A percentile compares a stretch with the other conserved stretches of the same genome.
Evolutionary conservation across 2,888 invertebrate species (phyloP).

Genomic region (Xiphydria camelus): DNA sequence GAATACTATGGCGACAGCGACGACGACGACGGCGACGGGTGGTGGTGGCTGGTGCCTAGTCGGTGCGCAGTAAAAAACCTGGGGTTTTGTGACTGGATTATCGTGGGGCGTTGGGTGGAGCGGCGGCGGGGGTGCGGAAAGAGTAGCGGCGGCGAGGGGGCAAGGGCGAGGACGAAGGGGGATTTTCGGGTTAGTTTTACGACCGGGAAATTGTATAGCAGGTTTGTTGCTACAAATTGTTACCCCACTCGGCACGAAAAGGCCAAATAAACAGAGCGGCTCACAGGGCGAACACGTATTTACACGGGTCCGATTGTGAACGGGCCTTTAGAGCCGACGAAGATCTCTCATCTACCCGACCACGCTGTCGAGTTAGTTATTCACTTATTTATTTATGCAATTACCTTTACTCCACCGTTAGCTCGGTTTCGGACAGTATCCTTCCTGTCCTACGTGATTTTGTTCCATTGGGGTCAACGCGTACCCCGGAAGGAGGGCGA

Average conservation of each 20-base stretch:
- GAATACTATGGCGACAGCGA: constrained; percentile 25
- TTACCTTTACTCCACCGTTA: too few relatives aligned
- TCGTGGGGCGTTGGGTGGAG: constrained; percentile 20
- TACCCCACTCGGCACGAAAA: constrained; percentile 24
- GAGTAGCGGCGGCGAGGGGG: constrained; percentile 12
- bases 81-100: constrained; percentile 42
- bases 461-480: too few relatives aligned
- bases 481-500: too few relatives aligned
- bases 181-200: constrained; percentile 24
- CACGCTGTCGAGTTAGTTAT: too few relatives aligned
- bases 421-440: too few relatives aligned
- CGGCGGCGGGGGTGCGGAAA: neutral
- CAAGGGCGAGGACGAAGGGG: constrained; percentile 13
- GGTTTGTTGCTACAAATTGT: constrained; percentile 42
- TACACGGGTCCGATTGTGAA: neutral
- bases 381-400: too few relatives aligned
- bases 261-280: constrained; percentile 22
- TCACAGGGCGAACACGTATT: neutral
- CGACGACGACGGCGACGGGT: too few relatives aligned
- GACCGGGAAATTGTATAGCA: constrained; percentile 29
- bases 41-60: constrained; percentile 24
- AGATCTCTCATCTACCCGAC: too few relatives aligned
- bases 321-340: neutral
- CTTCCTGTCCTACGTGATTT: too few relatives aligned
- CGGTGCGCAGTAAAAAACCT: constrained; percentile 31